Conservation (phyloP, 2,888 invertebrate genomes). For the Lamellibrachia columna region DNA sequence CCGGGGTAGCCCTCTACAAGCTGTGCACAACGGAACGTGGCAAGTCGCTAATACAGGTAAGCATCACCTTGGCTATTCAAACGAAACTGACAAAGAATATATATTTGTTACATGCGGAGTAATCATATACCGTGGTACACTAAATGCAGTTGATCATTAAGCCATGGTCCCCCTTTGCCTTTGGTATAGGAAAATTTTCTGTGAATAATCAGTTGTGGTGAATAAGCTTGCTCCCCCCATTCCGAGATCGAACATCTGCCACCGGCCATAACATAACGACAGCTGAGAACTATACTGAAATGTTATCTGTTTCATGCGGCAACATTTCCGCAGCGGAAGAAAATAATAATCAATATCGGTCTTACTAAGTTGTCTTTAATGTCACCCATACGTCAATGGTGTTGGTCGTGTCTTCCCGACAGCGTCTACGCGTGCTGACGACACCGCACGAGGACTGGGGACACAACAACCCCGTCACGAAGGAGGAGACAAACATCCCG, state of each 20-base stretch:
- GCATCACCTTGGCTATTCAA: neutral
- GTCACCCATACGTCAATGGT: neutral
- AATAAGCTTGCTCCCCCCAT: no score
- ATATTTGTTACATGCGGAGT: no score
- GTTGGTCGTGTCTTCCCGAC: conserved; percentile 29
- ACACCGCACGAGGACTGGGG: conserved; percentile 58
- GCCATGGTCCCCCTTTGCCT: no score
- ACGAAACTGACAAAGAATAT: neutral
- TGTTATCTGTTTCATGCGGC: no score
- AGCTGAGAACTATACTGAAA: no score
- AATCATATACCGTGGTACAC: no score
- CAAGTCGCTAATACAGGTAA: conserved; percentile 19
- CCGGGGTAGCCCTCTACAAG: conserved; percentile 72
- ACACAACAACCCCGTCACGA: conserved; percentile 28
- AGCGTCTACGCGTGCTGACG: conserved; percentile 45
- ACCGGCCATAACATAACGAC: no score
- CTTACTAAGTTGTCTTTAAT: neutral
- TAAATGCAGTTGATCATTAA: no score
- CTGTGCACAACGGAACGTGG: conserved; percentile 47
- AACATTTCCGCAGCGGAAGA: no score
- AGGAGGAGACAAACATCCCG: neutral
- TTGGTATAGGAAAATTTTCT: no score
- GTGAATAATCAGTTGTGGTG: no score
- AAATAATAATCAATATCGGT: neutral
- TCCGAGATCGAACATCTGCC: no score